Percentiles rank a stretch among this genome's conserved stretches.
Conservation (phyloP, 2,888 invertebrate species). For the Odontocolon sp. region DNA sequence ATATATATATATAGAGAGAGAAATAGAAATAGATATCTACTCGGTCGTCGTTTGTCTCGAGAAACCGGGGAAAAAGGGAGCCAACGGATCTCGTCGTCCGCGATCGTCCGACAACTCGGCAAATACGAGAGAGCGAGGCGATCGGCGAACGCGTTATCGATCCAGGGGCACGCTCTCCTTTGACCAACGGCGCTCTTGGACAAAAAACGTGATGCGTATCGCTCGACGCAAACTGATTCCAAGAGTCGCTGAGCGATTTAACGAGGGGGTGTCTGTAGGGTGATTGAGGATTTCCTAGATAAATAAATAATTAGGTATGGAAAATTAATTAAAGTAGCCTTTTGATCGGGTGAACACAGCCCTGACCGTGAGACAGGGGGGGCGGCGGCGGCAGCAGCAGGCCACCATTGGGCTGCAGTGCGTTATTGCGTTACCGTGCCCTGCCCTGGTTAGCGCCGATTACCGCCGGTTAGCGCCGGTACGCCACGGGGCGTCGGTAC, state of each 20-base stretch:
- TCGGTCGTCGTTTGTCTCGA: conserved; percentile 42
- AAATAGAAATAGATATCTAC: conserved; percentile 44
- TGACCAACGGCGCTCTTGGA: conserved; percentile 24
- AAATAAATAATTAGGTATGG: conserved; percentile 68
- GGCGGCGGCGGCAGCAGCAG: conserved; percentile 64
- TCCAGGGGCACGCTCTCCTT: conserved; percentile 24
- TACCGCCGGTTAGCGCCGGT: no score
- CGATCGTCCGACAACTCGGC: no score
- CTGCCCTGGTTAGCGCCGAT: no score
- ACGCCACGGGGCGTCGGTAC: conserved; percentile 80
- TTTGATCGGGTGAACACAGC: conserved; percentile 78
- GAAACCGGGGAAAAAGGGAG: conserved; percentile 33
- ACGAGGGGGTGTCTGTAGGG: conserved; percentile 40
- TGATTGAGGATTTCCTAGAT: conserved; percentile 58
- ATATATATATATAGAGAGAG: conserved; percentile 20
- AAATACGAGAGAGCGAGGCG: neutral
- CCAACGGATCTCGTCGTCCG: no score
- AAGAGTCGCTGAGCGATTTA: conserved; percentile 44
- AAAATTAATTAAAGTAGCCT: conserved; percentile 77
- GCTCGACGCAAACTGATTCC: conserved; percentile 39
- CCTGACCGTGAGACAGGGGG: conserved; percentile 74
- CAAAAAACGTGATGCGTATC: conserved; percentile 44
- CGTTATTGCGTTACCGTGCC: conserved; percentile 79
- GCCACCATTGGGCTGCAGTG: conserved; percentile 77
- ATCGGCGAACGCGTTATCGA: neutral